These are phyloP conservation scores for Drosophila birchii DNA, from an alignment of 2,888 invertebrate species.

Conservation along the genomic window DNA sequence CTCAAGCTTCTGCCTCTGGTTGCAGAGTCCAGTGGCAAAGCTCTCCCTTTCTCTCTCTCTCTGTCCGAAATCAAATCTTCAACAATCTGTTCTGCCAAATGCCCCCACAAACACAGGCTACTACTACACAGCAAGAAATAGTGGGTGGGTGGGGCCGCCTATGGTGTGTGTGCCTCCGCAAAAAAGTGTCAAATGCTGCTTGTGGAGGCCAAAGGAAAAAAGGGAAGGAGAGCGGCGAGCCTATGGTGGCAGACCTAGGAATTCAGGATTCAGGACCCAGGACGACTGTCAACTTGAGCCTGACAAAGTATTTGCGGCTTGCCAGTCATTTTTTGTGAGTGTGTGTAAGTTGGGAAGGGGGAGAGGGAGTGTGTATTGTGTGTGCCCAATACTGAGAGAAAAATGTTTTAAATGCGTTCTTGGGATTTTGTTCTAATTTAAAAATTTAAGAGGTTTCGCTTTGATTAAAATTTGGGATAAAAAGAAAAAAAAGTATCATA, in stretches of 20 bases:
- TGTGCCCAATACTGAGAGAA: too few relatives aligned
- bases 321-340: slow-evolving; percentile 75
- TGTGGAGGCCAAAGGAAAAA: slow-evolving; percentile 31
- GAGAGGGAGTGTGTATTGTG: too few relatives aligned
- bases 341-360: not conserved
- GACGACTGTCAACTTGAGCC: slow-evolving; percentile 79
- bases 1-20: not conserved
- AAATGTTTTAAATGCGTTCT: too few relatives aligned
- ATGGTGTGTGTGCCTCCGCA: slow-evolving; percentile 18
- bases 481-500: too few relatives aligned
- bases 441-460: too few relatives aligned
- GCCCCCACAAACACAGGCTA: slow-evolving; percentile 37
- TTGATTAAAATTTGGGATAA: too few relatives aligned
- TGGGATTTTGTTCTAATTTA: too few relatives aligned
- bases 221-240: not conserved
- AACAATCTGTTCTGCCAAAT: slow-evolving; percentile 73
- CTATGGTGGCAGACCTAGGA: not conserved
- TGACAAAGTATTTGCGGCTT: slow-evolving; percentile 79
- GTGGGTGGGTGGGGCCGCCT: slow-evolving; percentile 2
- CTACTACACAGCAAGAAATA: slow-evolving; percentile 9
- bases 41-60: slow-evolving; percentile 30
- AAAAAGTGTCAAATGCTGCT: slow-evolving; percentile 75
- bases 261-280: slow-evolving; percentile 38
- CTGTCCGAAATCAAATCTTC: slow-evolving; percentile 74
- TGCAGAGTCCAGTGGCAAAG: slow-evolving; percentile 26